A percentile compares a stretch with the other conserved stretches of the same genome.
Conservation (phyloP, 2,888 invertebrate genomes). For the Lydus trimaculatus region DNA sequence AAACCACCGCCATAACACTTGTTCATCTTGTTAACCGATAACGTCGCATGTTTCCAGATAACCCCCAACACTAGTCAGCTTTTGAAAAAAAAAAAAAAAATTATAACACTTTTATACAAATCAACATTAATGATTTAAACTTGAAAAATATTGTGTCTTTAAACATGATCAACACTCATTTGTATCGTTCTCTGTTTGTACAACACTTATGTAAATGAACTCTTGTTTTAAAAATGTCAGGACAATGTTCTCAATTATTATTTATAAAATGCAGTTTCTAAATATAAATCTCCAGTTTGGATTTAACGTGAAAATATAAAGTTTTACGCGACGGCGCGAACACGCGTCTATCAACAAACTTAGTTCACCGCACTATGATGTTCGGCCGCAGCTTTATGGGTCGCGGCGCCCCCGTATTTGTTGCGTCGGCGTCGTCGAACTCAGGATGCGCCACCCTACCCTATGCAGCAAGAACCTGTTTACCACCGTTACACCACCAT, state of each 20-base stretch:
- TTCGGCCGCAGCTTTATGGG: constrained; percentile 59
- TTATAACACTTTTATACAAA: not conserved
- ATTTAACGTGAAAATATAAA: constrained; percentile 23
- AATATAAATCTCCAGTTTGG: constrained; percentile 33
- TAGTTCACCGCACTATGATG: constrained; percentile 61
- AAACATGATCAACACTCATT: not conserved
- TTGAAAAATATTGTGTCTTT: not conserved
- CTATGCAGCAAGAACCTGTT: constrained; percentile 54
- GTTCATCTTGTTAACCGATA: constrained; percentile 49
- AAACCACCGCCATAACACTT: constrained; percentile 56
- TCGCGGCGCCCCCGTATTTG: constrained; percentile 57
- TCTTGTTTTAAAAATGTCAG: constrained; percentile 9
- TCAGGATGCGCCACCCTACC: constrained; percentile 52
- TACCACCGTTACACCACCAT: constrained; percentile 16
- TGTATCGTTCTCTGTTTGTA: not conserved
- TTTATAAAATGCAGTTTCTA: constrained; percentile 28
- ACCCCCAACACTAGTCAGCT: not conserved
- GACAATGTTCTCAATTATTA: constrained; percentile 32
- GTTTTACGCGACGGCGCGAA: constrained; percentile 25
- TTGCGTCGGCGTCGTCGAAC: constrained; percentile 59
- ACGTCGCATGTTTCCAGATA: constrained; percentile 35
- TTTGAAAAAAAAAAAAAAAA: no score
- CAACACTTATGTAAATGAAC: not conserved
- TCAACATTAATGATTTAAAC: not conserved
- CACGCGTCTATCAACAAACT: constrained; percentile 50